Evolutionary conservation across 2,888 invertebrate species (phyloP).

Genomic region (Sphaeridia pumilis): DNA sequence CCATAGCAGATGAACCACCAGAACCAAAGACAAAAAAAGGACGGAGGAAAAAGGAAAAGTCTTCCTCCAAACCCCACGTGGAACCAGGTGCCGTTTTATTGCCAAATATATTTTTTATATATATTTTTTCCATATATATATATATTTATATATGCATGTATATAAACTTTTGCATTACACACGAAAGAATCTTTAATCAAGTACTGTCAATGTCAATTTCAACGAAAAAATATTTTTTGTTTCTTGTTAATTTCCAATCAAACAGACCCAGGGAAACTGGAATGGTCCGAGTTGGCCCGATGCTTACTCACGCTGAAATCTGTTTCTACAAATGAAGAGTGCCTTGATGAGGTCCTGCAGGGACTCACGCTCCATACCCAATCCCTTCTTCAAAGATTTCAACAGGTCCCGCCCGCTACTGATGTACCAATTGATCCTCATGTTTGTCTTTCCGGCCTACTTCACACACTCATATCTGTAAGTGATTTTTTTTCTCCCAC

Average conservation of each 20-base stretch:
- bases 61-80: constrained; percentile 23
- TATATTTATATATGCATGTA: too few relatives aligned
- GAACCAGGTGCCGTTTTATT: constrained; percentile 26
- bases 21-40: constrained; percentile 34
- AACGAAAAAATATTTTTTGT: neutral
- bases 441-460: constrained; percentile 30
- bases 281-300: constrained; percentile 35
- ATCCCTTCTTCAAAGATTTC: constrained; percentile 33
- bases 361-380: constrained; percentile 33
- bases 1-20: constrained; percentile 16
- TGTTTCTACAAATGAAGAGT: constrained; percentile 36
- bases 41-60: constrained; percentile 33
- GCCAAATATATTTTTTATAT: too few relatives aligned
- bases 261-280: constrained; percentile 33
- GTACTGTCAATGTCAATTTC: too few relatives aligned
- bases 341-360: constrained; percentile 36
- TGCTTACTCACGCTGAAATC: constrained; percentile 35
- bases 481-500: neutral
- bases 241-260: neutral
- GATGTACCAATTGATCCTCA: constrained; percentile 35
- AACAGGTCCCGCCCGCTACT: constrained; percentile 35
- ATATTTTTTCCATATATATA: too few relatives aligned
- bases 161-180: too few relatives aligned
- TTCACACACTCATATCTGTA: constrained; percentile 34
- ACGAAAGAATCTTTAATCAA: too few relatives aligned